Evolutionary conservation across 2,113 vertebrate species (phyloP).

Genomic region (Microcebus tavaratra): DNA sequence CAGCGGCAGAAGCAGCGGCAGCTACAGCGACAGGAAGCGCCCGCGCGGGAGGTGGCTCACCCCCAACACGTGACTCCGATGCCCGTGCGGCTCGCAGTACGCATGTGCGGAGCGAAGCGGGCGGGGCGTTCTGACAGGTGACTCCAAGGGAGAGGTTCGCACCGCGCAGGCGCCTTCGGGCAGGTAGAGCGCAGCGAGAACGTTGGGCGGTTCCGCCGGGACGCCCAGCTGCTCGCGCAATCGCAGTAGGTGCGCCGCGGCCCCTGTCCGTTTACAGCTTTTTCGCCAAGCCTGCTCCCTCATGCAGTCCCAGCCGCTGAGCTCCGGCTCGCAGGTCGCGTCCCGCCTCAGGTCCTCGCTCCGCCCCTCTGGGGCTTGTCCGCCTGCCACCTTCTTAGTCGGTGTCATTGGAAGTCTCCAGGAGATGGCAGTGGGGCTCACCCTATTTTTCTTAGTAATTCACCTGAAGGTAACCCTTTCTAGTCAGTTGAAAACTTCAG

Average conservation of each 20-base stretch:
- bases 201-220: rapidly evolving
- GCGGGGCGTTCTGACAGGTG: conserved; percentile 51
- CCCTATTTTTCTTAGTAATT: not conserved
- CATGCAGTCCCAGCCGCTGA: not conserved
- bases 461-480: not conserved
- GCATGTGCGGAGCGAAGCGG: conserved; percentile 42
- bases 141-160: not conserved
- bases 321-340: too few species aligned
- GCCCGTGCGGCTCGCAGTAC: not conserved
- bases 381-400: too few species aligned
- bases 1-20: not conserved
- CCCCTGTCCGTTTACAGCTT: rapidly evolving
- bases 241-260: rapidly evolving
- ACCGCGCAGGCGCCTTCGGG: conserved; percentile 36
- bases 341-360: too few species aligned
- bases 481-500: not conserved
- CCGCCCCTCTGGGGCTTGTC: too few species aligned
- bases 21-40: conserved; percentile 50
- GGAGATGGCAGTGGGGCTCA: not conserved
- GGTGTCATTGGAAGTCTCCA: not conserved
- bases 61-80: conserved; percentile 61
- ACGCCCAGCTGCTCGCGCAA: rapidly evolving
- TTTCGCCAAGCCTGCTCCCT: too few species aligned
- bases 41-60: not conserved
- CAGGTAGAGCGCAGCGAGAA: not conserved